Evolutionary conservation across 2,888 invertebrate species (phyloP).

Genomic region (Caenorhabditis sp.): DNA sequence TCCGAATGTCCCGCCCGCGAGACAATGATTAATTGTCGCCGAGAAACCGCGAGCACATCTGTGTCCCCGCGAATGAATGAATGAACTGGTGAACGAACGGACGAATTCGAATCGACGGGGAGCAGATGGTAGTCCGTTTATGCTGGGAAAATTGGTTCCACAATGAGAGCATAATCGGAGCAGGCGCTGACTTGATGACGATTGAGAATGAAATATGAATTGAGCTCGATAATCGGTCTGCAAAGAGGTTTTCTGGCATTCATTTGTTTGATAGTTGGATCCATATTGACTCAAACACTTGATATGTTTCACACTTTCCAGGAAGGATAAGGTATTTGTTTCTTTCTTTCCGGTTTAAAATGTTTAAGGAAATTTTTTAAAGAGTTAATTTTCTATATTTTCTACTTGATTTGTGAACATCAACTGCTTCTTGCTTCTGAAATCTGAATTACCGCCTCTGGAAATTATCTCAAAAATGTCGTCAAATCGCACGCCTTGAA

Average conservation of each 20-base stretch:
- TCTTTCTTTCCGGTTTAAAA: no score
- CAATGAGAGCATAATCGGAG: slow-evolving; percentile 8
- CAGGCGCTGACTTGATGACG: background rate
- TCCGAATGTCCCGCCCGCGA: slow-evolving; percentile 28
- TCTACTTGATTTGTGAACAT: background rate
- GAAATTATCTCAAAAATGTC: slow-evolving; percentile 3
- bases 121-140: slow-evolving; percentile 36
- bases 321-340: no score
- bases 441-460: no score
- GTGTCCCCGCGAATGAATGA: slow-evolving; percentile 15
- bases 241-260: background rate
- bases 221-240: background rate
- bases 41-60: slow-evolving; percentile 31
- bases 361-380: no score
- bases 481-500: slow-evolving; percentile 9
- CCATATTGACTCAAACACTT: slow-evolving; percentile 17
- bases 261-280: background rate
- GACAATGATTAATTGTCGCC: slow-evolving; percentile 50
- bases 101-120: slow-evolving; percentile 10
- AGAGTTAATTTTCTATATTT: background rate
- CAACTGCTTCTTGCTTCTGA: no score
- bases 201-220: background rate
- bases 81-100: slow-evolving; percentile 3
- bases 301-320: background rate
- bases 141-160: slow-evolving; percentile 10